phyloP scores from a whole-genome alignment of 2,888 invertebrate species.

The Hydraecia micacea region DNA sequence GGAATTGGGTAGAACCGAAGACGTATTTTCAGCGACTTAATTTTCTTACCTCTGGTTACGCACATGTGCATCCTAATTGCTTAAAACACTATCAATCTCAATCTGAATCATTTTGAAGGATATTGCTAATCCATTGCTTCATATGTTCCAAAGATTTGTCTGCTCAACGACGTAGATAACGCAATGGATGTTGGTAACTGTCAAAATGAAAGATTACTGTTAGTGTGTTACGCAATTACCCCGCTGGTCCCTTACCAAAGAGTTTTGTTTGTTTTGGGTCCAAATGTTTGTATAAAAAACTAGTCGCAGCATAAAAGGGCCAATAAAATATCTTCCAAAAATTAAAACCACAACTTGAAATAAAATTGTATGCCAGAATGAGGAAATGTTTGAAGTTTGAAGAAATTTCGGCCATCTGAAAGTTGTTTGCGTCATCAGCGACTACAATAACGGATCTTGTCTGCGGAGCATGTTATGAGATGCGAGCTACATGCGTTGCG shows the following conservation, averaged over 20 bases:
- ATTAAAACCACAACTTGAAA: neutral
- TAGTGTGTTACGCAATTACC: neutral
- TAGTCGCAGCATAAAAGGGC: neutral
- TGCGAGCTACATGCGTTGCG: neutral
- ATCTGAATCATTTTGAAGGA: neutral
- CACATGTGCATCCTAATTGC: too few species aligned
- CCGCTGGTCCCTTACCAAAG: neutral
- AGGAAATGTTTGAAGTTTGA: too few species aligned
- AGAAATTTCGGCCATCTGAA: neutral
- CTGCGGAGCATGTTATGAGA: neutral
- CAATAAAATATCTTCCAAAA: neutral
- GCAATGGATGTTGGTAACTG: neutral
- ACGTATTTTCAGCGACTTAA: neutral
- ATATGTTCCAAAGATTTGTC: neutral
- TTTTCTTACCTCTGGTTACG: neutral
- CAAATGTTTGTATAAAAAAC: too few species aligned
- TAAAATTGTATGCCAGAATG: neutral
- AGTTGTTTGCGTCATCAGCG: neutral
- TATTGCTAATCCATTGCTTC: neutral
- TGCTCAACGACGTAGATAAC: neutral
- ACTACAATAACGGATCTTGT: neutral
- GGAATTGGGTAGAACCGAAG: neutral
- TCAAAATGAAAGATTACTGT: neutral
- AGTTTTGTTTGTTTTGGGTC: neutral
- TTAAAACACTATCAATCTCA: neutral